Evolutionary conservation across 2,113 vertebrate species (phyloP).

Genomic region (Syngnathoides biaculeatus): DNA sequence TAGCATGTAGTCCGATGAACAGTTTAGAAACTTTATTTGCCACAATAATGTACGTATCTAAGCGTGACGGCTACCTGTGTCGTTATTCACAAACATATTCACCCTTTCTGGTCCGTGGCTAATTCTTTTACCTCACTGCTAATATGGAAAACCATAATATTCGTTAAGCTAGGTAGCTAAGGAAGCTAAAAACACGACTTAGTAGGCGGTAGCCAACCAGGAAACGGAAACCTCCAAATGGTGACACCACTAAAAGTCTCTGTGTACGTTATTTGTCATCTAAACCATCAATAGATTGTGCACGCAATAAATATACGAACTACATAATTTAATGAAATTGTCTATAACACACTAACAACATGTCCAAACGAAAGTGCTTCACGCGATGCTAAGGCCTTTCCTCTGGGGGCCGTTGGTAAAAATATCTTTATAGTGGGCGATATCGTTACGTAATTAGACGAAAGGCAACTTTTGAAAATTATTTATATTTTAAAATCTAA

Average conservation of each 20-base stretch:
- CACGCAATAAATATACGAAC: not conserved
- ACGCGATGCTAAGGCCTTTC: constrained; percentile 51
- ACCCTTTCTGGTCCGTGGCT: not conserved
- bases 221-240: constrained; percentile 70
- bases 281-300: not conserved
- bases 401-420: constrained; percentile 53
- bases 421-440: constrained; percentile 35
- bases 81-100: accelerated
- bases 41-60: not conserved
- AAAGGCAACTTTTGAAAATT: not conserved
- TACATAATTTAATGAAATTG: not conserved
- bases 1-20: constrained; percentile 40
- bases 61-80: accelerated
- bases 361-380: constrained; percentile 61
- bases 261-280: constrained; percentile 28
- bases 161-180: constrained; percentile 47
- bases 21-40: constrained; percentile 22
- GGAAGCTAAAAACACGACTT: constrained; percentile 76
- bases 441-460: constrained; percentile 28
- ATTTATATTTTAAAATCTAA: not conserved
- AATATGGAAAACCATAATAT: not conserved
- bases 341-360: constrained; percentile 27
- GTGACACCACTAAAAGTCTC: constrained; percentile 44
- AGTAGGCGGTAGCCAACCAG: constrained; percentile 75
- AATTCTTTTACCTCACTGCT: not conserved